Base-by-base conservation (phyloP, 2,113 vertebrate genomes). In the Vireo altiloquus region DNA sequence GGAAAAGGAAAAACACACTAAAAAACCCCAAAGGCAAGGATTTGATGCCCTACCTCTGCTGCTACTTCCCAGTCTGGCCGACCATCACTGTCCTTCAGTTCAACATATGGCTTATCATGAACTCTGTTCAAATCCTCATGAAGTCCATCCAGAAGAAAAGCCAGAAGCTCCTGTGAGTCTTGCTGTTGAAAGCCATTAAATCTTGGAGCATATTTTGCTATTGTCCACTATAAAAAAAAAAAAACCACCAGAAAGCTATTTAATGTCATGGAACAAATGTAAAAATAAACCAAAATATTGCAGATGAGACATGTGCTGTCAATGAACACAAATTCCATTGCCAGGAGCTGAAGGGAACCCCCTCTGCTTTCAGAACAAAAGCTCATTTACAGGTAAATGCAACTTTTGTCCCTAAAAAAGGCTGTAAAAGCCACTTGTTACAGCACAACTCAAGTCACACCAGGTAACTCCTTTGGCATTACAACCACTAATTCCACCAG, bases 111-210 rank as follows among this genome's bases (percentile, higher is more conserved):
- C 82, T 99, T 99, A 60, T 99, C 99, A 12, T 99, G 99, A 66
- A 99, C 99, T 54, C 99, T 97, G 95, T 99, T 99, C 50, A 99
- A 98, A 94, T 99, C 99, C 97, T 99, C 99, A 20, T 99, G 99
- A 25, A 99, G 99, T n/a, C 99, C 99, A 81, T 99, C 99, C 95
- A 99, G 97, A 69, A 99, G 98, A 95, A 99, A 99, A 40, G 99
- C 99, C 81, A 99, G 97, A 44, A 99, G 99, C 96, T 99, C 99
- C 96, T 99, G 99, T 3, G 99, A 99, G 90, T 99, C 99, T 97
- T 99, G 99, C 95, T 99, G 99, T 60, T 99, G 99, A 96, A 99
- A 99, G 52, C 99, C 99, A 49, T 99, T 99, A 96, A 99, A 99
- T 57, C 99, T 98, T 6, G 99, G 99, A 27, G 99, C 99, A 12